Conservation (phyloP, 2,888 invertebrate species). For the Chloroclysta siterata region DNA sequence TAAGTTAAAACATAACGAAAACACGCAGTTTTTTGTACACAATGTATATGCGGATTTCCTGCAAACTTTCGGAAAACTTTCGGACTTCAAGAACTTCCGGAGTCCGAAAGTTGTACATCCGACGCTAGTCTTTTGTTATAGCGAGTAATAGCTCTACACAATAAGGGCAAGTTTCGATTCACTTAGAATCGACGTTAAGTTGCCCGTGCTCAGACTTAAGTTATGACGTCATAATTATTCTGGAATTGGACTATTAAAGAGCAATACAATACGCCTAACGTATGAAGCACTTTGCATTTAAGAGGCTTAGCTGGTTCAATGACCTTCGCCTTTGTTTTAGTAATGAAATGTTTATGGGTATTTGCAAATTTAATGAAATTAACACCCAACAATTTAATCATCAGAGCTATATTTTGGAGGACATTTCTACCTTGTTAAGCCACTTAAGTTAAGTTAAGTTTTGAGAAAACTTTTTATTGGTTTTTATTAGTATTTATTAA, state of each 20-base stretch:
- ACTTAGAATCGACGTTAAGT: constrained; percentile 43
- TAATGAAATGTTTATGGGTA: not conserved
- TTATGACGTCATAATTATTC: constrained; percentile 34
- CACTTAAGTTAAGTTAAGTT: too few species aligned
- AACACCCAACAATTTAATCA: too few species aligned
- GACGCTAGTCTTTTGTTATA: constrained; percentile 19
- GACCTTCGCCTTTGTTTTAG: constrained; percentile 2
- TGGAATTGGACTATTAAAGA: constrained; percentile 26
- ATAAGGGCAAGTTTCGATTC: constrained; percentile 40
- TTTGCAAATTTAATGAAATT: too few species aligned
- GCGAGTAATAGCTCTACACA: constrained; percentile 39
- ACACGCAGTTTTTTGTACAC: too few species aligned
- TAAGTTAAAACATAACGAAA: too few species aligned
- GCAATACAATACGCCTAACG: constrained; percentile 30
- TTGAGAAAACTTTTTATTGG: too few species aligned
- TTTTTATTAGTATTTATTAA: too few species aligned
- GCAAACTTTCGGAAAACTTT: not conserved
- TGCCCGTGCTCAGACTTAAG: constrained; percentile 28
- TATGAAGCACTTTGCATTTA: constrained; percentile 17
- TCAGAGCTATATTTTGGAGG: too few species aligned
- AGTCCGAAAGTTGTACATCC: constrained; percentile 16
- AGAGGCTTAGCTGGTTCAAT: constrained; percentile 12
- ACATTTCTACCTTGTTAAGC: too few species aligned
- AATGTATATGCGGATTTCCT: not conserved
- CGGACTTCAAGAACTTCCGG: constrained; percentile 8